A percentile compares a stretch with the other conserved stretches of the same genome.
Conservation (phyloP, 2,113 vertebrate genomes). For the Oxyura jamaicensis region DNA sequence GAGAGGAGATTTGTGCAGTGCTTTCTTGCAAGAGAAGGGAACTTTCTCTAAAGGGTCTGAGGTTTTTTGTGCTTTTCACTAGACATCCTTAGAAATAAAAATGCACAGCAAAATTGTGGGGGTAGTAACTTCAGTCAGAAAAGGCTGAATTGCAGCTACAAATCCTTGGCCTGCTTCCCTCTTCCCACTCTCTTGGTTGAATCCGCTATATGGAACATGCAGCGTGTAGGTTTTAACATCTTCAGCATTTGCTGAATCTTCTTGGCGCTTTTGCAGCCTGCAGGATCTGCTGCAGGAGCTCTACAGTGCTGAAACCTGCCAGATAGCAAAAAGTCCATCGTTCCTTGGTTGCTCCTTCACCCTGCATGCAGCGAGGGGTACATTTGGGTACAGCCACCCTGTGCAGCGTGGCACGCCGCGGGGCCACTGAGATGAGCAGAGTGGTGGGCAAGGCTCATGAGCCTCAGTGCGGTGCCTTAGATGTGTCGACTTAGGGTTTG, state of each 20-base stretch:
- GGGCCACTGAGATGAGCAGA: neutral
- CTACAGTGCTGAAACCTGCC: neutral
- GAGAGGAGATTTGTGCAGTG: neutral
- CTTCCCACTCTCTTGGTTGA: slow-evolving; percentile 28
- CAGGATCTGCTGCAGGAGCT: neutral
- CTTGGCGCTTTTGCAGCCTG: neutral
- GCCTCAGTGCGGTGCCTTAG: neutral
- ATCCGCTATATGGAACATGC: neutral
- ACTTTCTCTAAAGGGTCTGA: neutral
- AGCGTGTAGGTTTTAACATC: neutral
- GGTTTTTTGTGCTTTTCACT: neutral
- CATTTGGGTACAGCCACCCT: neutral
- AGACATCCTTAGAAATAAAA: slow-evolving; percentile 7
- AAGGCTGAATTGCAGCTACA: slow-evolving; percentile 20
- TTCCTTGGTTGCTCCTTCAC: neutral
- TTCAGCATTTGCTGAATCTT: neutral
- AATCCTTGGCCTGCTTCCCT: slow-evolving; percentile 31
- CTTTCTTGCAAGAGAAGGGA: neutral
- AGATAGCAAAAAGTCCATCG: neutral
- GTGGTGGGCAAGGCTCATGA: neutral
- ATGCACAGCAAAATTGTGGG: slow-evolving; percentile 8
- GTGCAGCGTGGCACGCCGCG: neutral
- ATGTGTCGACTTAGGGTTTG: neutral
- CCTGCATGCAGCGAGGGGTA: neutral
- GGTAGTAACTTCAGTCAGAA: neutral